Evolutionary conservation across 2,888 invertebrate species (phyloP), one percentile per base, ranked within the genome.

Genomic region (Pseudolycoriella hygida): DNA sequence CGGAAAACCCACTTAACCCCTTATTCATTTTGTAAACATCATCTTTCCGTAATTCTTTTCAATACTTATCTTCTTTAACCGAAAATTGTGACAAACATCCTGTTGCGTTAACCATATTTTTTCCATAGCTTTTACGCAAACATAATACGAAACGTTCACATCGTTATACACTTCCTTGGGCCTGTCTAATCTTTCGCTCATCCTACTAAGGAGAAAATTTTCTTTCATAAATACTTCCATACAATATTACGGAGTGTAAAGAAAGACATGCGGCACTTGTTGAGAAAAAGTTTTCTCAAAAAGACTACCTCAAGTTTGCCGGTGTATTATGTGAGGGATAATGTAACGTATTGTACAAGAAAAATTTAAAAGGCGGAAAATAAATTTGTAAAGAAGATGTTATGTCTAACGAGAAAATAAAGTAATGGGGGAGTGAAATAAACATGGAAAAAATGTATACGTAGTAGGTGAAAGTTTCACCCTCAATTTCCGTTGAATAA

Each of bases 1-100:
- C 19, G 42, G 42, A 42, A 42, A 42, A 42, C 20, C 19, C 42
- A 42, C 42, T 42, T 42, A 31, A 25, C 42, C 42, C 31, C 30
- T 30, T 31, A 25, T 25, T 25, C 25, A 25, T 25, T 25, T 8
- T 25, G 25, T 40, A 17, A 40, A 40, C 17, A 18, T 40, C 40
- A 18, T 40, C 40, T 25, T 41, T 25, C 25, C 25, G 25, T 25
- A 25, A 17, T 40, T 17, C 17, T 34, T 34, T 40, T 12, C 12
- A 11, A 12, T 42, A 42, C 30, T 42, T 31, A 42, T 42, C 42
- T 42, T 42, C 19, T 42, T 18, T 25, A 25, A 25, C 31, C 31
- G 30, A 42, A 31, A 42, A 25, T 25, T 14, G 30, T 42, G 31
- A 42, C 42, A 42, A 42, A n/a, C 42, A 42, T 42, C 42, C 42